Evolutionary conservation across 2,888 invertebrate genomes (phyloP), one percentile per base, ranked within the genome.

Genomic region (Meiosimyza decipiens): DNA sequence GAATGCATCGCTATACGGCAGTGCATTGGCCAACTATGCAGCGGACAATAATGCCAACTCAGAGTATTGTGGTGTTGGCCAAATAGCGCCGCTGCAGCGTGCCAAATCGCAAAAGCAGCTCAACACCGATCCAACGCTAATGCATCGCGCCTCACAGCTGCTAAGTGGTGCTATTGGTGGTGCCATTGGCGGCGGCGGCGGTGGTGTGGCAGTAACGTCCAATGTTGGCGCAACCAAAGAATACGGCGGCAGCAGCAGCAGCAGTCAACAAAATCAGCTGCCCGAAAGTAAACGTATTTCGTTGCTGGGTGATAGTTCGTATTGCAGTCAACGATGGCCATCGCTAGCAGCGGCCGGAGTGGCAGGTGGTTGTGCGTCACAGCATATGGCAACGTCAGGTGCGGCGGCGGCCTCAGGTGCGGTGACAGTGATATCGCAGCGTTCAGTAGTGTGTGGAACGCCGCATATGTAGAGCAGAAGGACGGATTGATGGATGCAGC

Each of bases 61-160:
- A 75, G 89, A 89, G 80, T 88, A 87, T 76, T 89, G 88, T 85
- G 81, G 89, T 86, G 85, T 85, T 33, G 85, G 85, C 16, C 85
- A 85, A 75, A 82, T 85, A 73, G 79, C 80, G 73, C 88, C 94
- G 82, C 90, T 94, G 80, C 91, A 92, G 83, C 89, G 92, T 79
- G 90, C 90, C 82, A 88, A 91, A 80, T 91, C 92, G 84, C 93
- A 94, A 82, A 95, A 95, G 87, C 95, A 95, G 86, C 90, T 95
- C 76, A 95, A 95, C 88, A 95, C 94, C 50, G 95, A 95, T 85
- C 90, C 91, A 72, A 91, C 91, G 72, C 88, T 90, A 59, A 89
- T 90, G 80, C 90, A 90, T 82, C 89, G 91, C 72, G 89, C 90
- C 76, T 90, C 90, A 47, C 89, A 89, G 81, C 86, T 89, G 78